Evolutionary conservation across 1,140 invertebrate species (phyloP), one percentile per base, ranked within the genome.

Genomic region (Chymomyza costata): DNA sequence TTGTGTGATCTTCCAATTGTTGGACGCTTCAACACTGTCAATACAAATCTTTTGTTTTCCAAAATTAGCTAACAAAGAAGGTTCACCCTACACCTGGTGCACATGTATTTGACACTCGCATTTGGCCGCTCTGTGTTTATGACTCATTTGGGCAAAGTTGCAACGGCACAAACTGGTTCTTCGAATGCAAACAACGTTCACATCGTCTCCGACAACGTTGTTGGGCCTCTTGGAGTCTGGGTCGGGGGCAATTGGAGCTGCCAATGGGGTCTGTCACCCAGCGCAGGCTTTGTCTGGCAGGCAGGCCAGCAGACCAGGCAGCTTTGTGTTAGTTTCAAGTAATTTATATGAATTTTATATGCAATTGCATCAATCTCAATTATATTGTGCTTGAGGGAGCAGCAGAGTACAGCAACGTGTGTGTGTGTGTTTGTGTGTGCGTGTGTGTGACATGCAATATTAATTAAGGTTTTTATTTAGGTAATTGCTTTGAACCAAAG

Each of bases 301-400:
- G 21, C 21, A 25, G 8, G 3, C 21, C 21, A 25, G 21, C 21
- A 8, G n/a, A n/a, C 3, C 21, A 25, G 21, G 8, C 21, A 25
- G 21, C 28, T 62, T 60, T 68, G 50, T 43, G 43, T 59, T 68
- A 62, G 71, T 71, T 59, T 55, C 53, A 64, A 66, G 73, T 71
- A 78, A 71, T 71, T 80, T 65, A 71, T 76, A 66, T 78, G 54
- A 59, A 78, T 76, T 70, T 78, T 71, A 78, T 66, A 76, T 78
- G 71, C 71, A 71, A 76, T 76, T 76, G 71, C 71, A 76, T 76
- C 71, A 70, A 76, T 76, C 70, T 76, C 71, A 76, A 78, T 76
- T 76, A 78, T 46, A 53, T 39, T 57, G 61, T 28, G 56, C 70
- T 51, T 39, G 34, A 48, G 70, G 69, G 51, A 46, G 37, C 49